Evolutionary conservation across 2,888 invertebrate genomes (phyloP).

Genomic region (Megastigmus dorsalis): DNA sequence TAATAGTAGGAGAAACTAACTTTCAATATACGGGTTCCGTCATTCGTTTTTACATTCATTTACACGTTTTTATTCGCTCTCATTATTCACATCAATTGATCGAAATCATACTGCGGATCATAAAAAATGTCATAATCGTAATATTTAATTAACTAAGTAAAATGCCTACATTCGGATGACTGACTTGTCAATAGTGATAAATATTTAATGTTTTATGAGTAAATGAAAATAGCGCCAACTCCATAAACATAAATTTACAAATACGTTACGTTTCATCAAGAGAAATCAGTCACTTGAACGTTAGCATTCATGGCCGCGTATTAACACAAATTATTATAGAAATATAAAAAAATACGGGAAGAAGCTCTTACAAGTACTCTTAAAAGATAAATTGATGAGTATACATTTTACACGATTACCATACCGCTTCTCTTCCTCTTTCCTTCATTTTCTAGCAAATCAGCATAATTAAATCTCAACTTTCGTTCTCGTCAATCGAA

Average conservation of each 20-base stretch:
- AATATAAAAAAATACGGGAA: slow-evolving; percentile 6
- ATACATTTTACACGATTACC: slow-evolving; percentile 34
- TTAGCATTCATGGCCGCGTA: not conserved
- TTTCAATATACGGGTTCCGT: slow-evolving; percentile 11
- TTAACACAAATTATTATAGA: slow-evolving; percentile 10
- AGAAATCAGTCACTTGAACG: slow-evolving; percentile 29
- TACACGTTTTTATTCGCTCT: slow-evolving; percentile 31
- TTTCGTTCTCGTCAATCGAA: slow-evolving; percentile 6
- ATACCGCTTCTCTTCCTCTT: not conserved
- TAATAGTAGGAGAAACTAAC: slow-evolving; percentile 21
- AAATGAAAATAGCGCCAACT: not conserved
- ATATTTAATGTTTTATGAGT: not conserved
- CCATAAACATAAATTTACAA: not conserved
- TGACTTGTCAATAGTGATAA: not conserved
- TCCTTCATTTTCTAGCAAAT: slow-evolving; percentile 16
- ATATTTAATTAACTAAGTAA: slow-evolving; percentile 30
- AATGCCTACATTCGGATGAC: slow-evolving; percentile 32
- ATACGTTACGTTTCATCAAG: too few relatives aligned
- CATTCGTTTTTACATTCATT: slow-evolving; percentile 47
- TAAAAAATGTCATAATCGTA: slow-evolving; percentile 9
- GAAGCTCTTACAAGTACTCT: slow-evolving; percentile 2
- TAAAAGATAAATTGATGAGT: slow-evolving; percentile 22
- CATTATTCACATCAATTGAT: not conserved
- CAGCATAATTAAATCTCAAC: not conserved
- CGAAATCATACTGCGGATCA: slow-evolving; percentile 7